Evolutionary conservation across 2,797 vertebrate genomes (phyloP).

Genomic region (Bradypodion pumilum): DNA sequence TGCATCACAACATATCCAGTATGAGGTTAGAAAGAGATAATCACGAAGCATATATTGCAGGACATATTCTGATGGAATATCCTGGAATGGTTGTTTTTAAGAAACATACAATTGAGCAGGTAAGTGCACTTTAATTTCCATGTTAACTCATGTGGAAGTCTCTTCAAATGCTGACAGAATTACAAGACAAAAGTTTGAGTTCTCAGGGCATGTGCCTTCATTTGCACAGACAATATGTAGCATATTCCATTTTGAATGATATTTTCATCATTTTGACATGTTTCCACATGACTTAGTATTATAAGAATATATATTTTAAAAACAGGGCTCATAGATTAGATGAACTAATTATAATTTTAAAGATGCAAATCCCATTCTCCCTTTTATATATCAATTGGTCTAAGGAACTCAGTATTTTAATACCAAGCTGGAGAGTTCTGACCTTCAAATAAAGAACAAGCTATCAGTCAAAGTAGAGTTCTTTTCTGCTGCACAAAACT

Average conservation of each 20-base stretch:
- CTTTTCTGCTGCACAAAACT: neutral
- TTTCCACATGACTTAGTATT: neutral
- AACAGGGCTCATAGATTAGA: neutral
- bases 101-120: constrained; percentile 1
- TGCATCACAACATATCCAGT: neutral
- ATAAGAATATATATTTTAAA: constrained; percentile 12
- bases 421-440: neutral
- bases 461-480: constrained; percentile 7
- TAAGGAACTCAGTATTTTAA: constrained; percentile 16
- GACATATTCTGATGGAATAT: neutral
- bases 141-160: constrained; percentile 21
- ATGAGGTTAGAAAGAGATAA: neutral
- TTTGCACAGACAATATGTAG: neutral
- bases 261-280: constrained; percentile 6
- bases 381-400: neutral
- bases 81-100: constrained; percentile 4
- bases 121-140: constrained; percentile 30
- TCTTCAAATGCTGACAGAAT: constrained; percentile 26
- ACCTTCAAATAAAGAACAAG: constrained; percentile 3
- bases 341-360: constrained; percentile 15
- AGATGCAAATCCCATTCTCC: constrained; percentile 7
- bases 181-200: neutral
- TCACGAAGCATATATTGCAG: neutral
- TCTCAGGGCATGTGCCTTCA: neutral
- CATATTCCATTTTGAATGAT: constrained; percentile 2